Base-by-base conservation (phyloP, 2,797 vertebrate genomes). In the Enteromius trimaculatus region DNA sequence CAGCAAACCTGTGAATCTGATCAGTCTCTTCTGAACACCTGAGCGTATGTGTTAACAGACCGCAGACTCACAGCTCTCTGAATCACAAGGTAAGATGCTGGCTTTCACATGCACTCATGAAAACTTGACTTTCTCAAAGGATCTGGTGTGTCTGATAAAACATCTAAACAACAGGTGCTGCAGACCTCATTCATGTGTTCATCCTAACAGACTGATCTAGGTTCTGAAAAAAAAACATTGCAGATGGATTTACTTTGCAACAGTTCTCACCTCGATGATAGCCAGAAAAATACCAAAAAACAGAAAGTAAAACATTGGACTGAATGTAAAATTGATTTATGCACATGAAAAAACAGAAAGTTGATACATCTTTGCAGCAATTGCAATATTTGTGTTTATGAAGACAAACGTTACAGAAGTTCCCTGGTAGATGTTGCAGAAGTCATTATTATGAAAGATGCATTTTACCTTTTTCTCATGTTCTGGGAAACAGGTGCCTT, bases 71-170 rank as follows among this genome's bases (percentile, higher is more conserved):
- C 49, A 58, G 29, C n/a, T 62, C 51, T 4, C 34, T 70, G 4
- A 8, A 23, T 23, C 39, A 44, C 26, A 51, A 80, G 78, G 78
- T 80, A 42, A 80, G 78, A 19, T 2, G n/a, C 49, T 34, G 26
- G 9, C 39, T 37, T 58, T 29, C 55, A 77, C 37, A 60, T 3
- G 14, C 44, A 49, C 6, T 5, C 8, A 10, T 19, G 7, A 26
- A 34, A 53, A 7, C 29, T n/a, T 5, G 6, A 7, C 66, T 42
- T 42, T 42, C 37, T 66, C 17, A 37, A 37, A 4, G 31, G 23
- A n/a, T 58, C 1, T 60, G 58, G 23, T 11, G 53, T n/a, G 21
- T 58, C 26, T 29, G 60, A 34, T 64, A 9, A 65, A 31, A 31
- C 29, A 19, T 34, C 7, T 65, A 31, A 34, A 21, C 64, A 51